Conservation (phyloP, 2,113 vertebrate genomes). For the Saguinus imperator region DNA sequence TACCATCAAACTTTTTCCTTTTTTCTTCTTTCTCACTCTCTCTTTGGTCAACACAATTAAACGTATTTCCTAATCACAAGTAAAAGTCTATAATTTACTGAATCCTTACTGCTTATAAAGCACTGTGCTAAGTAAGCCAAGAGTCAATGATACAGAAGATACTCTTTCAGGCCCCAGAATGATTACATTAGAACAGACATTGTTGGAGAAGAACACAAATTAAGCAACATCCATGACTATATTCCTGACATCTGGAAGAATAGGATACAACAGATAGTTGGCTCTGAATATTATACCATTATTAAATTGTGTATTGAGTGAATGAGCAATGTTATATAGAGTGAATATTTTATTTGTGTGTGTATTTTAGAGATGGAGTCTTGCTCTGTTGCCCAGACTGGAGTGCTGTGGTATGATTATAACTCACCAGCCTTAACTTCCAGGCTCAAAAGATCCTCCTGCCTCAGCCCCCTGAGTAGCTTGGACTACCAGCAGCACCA, state of each 20-base stretch:
- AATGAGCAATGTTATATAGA: background rate
- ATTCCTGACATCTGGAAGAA: background rate
- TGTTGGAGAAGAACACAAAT: background rate
- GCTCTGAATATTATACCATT: background rate
- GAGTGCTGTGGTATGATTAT: too few species aligned
- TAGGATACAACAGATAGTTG: background rate
- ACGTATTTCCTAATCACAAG: background rate
- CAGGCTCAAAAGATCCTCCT: too few species aligned
- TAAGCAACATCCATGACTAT: background rate
- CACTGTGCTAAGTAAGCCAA: background rate
- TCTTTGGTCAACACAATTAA: background rate
- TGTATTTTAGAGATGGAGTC: too few species aligned
- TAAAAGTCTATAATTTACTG: background rate
- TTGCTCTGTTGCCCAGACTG: too few species aligned
- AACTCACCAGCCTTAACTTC: too few species aligned
- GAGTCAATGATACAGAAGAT: background rate
- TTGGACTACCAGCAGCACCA: too few species aligned
- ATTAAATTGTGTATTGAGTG: background rate
- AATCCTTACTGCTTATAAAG: background rate
- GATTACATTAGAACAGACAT: background rate
- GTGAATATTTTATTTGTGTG: too few species aligned
- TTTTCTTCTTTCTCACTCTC: background rate
- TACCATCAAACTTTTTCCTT: background rate
- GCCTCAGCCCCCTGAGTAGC: too few species aligned
- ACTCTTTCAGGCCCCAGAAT: too few species aligned